These are phyloP conservation scores for Euura saliciscinereae DNA, from an alignment of 1,140 invertebrate genomes.

Conservation along the genomic window DNA sequence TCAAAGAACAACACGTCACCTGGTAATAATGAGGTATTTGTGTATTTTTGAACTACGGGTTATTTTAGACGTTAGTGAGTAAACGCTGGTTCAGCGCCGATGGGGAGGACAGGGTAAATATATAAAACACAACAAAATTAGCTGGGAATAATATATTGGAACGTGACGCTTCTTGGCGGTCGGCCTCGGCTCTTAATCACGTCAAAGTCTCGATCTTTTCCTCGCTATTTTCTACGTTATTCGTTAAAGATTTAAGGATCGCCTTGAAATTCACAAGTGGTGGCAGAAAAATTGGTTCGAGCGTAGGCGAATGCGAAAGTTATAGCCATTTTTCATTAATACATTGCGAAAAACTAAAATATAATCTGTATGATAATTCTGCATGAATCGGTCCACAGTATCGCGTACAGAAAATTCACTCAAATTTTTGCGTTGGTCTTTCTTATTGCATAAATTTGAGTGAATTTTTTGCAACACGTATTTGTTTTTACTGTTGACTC, in stretches of 20 bases:
- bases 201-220: background rate
- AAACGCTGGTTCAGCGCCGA: background rate
- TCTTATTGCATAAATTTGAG: no score
- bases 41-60: background rate
- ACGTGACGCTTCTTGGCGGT: background rate
- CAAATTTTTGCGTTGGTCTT: no score
- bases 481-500: no score
- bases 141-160: background rate
- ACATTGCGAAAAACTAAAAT: no score
- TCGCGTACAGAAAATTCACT: no score
- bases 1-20: background rate
- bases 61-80: background rate
- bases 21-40: background rate
- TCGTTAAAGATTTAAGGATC: background rate
- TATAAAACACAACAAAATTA: background rate
- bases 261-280: background rate
- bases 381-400: no score
- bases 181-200: background rate
- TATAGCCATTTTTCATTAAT: no score
- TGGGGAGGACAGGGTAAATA: background rate
- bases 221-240: background rate
- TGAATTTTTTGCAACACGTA: no score
- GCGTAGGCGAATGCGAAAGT: no score
- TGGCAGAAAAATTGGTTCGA: no score
- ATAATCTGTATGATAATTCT: no score